Evolutionary conservation across 2,113 vertebrate genomes (phyloP), one percentile per base, ranked within the genome.

Genomic region (Pseudonaja textilis): DNA sequence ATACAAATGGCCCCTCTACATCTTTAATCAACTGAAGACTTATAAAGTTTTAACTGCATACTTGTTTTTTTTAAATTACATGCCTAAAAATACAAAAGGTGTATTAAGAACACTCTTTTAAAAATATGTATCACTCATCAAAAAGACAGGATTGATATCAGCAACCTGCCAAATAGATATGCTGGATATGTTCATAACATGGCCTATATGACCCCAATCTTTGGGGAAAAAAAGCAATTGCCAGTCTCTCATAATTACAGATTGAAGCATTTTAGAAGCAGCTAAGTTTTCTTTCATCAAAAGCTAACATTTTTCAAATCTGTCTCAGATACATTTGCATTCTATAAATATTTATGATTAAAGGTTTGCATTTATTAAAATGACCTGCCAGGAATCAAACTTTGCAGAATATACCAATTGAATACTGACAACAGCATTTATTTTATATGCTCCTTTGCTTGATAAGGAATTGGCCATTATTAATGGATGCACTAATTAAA

Each of bases 401-500:
- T 90, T 52, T 93, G 45, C 88, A 64, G 14, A 89, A 87, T 61
- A 90, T 87, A 50, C 12, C 47, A 56, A 87, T 47, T 14, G 39
- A 6, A 8, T 47, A 92, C 54, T 45, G 87, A 0, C 39, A 55
- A 52, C 93, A 94, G 3, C 14, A 74, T 5, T 45, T 88, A n/a
- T 0, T 0, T 47, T 18, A n/a, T 87, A 5, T 39, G 26, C 81
- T 64, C 20, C 42, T 29, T 5, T 89, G 25, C 29, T 9, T 90
- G 25, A 89, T 50, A 93, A 93, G 26, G 56, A n/a, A 8, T 74
- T 90, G 92, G 50, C 57, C 52, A 12, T 90, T 87, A 86, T 20
- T 69, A 16, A 94, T 92, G 59, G 25, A 64, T 87, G 5, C 20
- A 92, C 90, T 92, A 93, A 50, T 90, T 91, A 93, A 88, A 90